Conservation (phyloP, 2,113 vertebrate genomes). For the Hyaena hyaena region DNA sequence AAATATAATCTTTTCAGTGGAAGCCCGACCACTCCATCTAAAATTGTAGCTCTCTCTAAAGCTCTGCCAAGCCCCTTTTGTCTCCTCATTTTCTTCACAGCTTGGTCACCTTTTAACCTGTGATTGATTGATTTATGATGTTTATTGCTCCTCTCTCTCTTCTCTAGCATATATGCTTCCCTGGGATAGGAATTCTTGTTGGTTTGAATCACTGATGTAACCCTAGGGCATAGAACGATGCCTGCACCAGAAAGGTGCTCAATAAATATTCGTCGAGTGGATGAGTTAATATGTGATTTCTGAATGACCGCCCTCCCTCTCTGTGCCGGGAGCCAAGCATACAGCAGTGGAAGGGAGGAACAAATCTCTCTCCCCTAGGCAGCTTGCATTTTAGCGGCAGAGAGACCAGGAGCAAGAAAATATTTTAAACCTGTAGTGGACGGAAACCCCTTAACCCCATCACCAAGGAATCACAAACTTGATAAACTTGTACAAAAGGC, state of each 20-base stretch:
- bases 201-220: neutral
- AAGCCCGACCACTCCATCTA: neutral
- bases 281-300: neutral
- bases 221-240: neutral
- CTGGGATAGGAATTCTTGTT: neutral
- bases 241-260: neutral
- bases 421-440: neutral
- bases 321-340: neutral
- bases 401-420: neutral
- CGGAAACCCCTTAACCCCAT: accelerated
- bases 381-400: neutral
- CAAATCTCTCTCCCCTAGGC: neutral
- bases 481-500: neutral
- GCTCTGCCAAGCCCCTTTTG: neutral
- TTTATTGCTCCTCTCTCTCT: neutral
- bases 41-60: neutral
- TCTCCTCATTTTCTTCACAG: neutral
- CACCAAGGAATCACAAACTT: neutral
- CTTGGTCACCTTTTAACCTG: neutral
- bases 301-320: neutral
- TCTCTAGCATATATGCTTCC: accelerated
- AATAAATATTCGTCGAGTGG: neutral
- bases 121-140: neutral
- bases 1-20: neutral
- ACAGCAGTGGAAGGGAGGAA: neutral